These are phyloP conservation scores for Phrynosoma blainvillii DNA, from an alignment of 2,113 vertebrate genomes.

Conservation along the genomic window DNA sequence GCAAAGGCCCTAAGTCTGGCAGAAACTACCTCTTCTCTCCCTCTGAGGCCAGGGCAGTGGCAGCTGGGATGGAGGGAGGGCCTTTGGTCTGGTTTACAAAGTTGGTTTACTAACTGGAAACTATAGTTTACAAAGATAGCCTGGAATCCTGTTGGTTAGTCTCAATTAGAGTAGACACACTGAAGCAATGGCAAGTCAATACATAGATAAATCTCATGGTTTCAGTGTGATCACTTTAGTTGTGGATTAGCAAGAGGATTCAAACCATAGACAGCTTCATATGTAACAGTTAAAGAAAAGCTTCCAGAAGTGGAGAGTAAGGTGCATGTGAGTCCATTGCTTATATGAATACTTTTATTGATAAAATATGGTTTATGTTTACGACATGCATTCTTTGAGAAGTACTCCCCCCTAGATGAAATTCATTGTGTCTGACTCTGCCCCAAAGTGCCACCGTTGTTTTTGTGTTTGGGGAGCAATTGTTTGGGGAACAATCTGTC, in stretches of 20 bases:
- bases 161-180: no score
- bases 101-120: background rate
- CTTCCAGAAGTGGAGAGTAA: background rate
- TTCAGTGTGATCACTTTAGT: no score
- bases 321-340: no score
- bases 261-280: background rate
- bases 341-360: background rate
- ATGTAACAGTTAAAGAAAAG: background rate
- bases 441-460: background rate
- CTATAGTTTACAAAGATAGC: no score
- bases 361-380: background rate
- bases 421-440: background rate
- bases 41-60: no score
- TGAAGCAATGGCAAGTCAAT: no score
- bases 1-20: no score
- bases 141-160: no score
- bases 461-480: fast-evolving
- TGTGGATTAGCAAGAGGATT: background rate
- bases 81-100: no score
- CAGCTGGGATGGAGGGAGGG: no score
- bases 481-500: fast-evolving
- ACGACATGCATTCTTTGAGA: background rate
- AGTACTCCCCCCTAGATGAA: background rate
- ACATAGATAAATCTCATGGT: no score
- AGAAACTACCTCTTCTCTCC: no score